Conservation (phyloP, 2,113 vertebrate species). For the Semicossyphus pulcher region DNA sequence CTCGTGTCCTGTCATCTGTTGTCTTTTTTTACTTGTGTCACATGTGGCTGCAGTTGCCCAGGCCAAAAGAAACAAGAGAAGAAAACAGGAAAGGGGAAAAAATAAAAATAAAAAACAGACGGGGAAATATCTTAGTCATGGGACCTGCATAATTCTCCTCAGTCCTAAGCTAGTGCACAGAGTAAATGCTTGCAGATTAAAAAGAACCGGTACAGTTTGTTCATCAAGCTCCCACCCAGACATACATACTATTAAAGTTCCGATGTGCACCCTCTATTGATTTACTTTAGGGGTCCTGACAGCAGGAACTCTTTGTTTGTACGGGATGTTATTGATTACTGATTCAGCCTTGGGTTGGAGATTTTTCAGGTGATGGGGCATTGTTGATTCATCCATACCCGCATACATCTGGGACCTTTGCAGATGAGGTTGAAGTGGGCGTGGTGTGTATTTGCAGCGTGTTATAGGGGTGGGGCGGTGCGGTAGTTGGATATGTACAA, state of each 20-base stretch:
- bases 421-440: conserved; percentile 50
- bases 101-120: conserved; percentile 67
- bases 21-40: conserved; percentile 68
- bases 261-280: not conserved
- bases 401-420: conserved; percentile 22
- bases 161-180: conserved; percentile 56
- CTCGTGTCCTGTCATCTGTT: conserved; percentile 50
- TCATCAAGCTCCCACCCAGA: conserved; percentile 24
- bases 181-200: conserved; percentile 72
- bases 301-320: not conserved
- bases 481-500: conserved; percentile 40
- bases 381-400: conserved; percentile 22
- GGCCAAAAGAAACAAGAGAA: conserved; percentile 71
- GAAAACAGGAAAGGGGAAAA: conserved; percentile 58
- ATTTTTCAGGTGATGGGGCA: conserved; percentile 16
- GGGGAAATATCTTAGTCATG: conserved; percentile 80
- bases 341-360: not conserved
- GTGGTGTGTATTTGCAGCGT: conserved; percentile 38
- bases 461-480: conserved; percentile 36
- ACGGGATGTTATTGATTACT: conserved; percentile 12
- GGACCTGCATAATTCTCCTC: conserved; percentile 79
- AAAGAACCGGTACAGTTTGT: conserved; percentile 43
- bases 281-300: not conserved
- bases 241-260: not conserved
- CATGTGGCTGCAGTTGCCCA: conserved; percentile 58